Conservation (phyloP, 2,113 vertebrate genomes). For the Taurulus bubalis region DNA sequence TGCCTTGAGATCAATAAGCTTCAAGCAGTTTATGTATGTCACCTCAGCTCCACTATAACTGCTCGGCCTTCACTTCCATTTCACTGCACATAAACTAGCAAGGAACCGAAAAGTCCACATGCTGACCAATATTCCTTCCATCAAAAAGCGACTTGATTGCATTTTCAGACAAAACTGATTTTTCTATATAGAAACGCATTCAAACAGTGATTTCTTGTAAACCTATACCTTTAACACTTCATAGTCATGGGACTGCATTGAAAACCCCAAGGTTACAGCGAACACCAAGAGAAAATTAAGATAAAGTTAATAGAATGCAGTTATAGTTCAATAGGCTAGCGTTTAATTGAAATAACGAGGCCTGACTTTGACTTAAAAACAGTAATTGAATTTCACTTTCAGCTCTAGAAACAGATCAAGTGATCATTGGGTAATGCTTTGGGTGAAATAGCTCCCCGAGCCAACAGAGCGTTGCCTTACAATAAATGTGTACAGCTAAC, state of each 20-base stretch:
- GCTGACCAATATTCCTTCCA: conserved; percentile 10
- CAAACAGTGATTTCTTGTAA: conserved; percentile 43
- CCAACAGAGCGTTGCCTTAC: background rate
- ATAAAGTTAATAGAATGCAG: conserved; percentile 79
- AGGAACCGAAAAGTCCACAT: background rate
- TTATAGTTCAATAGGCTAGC: conserved; percentile 73
- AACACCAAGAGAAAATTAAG: conserved; percentile 77
- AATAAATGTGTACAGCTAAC: background rate
- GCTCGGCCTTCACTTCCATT: conserved; percentile 27
- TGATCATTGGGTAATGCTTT: conserved; percentile 20
- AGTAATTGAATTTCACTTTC: conserved; percentile 57
- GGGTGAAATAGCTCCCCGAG: conserved; percentile 36
- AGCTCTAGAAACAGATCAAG: conserved; percentile 32
- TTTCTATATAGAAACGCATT: conserved; percentile 17
- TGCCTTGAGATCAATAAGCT: conserved; percentile 43
- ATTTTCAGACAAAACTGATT: background rate
- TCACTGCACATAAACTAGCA: background rate
- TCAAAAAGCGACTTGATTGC: conserved; percentile 13
- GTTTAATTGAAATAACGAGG: conserved; percentile 74
- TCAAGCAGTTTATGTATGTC: conserved; percentile 29
- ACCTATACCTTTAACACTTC: conserved; percentile 47
- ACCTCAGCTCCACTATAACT: conserved; percentile 18
- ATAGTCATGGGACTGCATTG: conserved; percentile 31
- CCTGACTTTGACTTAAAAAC: conserved; percentile 49
- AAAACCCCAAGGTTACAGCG: conserved; percentile 64